Base-by-base conservation (phyloP, 2,113 vertebrate genomes). In the Zosterops hypoxanthus region DNA sequence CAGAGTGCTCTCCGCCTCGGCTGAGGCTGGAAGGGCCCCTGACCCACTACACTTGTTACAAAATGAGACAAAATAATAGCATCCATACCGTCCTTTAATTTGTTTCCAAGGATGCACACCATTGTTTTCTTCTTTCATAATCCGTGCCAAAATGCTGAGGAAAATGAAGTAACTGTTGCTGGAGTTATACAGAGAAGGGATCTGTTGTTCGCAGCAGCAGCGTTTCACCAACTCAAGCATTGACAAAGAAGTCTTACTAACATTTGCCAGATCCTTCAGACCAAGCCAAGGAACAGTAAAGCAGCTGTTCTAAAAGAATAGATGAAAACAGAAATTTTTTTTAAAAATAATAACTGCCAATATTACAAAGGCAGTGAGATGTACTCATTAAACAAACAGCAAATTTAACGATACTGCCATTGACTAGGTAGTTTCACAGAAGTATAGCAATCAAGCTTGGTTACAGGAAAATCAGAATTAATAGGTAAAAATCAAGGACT, bases 141-240 rank as follows among this genome's bases (percentile, higher is more conserved):
- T 98, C 94, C 96, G 97, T 83, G 98, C 98, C 97, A 99, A 97
- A 97, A 99, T 98, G 75, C 98, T 98, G 78, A 99, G 98, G 94
- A 99, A 99, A 97, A 99, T 98, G 75, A 98, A 98, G 91, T 99
- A 99, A 95, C 99, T 99, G 98, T 98, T 99, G 96, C 98, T 98
- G 78, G 98, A 98, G 94, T 98, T 97, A 96, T 98, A 99, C 26
- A 99, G 98, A 91, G 99, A 86, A 8, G 97, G 94, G 85, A 95
- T 94, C 88, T 97, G 97, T 72, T 98, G 95, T 49, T 98, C 97
- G 31, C 75, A 91, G 97, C 98, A 99, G 97, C 98, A 99, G 81
- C 95, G 98, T 92, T 98, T 98, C 76, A 98, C 98, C 95, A 99
- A 97, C 91, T 99, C 98, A 89, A 99, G 95, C 98, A 99, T 97